Base-by-base conservation (phyloP, 2,888 invertebrate species). In the Pimpla rufipes region DNA sequence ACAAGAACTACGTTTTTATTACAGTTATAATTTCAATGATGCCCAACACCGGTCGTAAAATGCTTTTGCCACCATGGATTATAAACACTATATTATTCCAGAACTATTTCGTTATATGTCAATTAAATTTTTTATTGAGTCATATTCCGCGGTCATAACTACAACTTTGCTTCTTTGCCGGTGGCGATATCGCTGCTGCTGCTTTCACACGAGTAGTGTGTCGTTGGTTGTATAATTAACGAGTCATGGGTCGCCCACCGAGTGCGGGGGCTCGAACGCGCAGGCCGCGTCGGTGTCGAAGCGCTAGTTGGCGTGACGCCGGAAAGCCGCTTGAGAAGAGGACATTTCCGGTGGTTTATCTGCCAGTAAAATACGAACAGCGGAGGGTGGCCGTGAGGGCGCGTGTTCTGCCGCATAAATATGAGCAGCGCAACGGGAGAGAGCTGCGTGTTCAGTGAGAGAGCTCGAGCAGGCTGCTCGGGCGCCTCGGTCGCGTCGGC, bases 301-400 rank as follows among this genome's bases (percentile, higher is more conserved):
- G 50, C 52, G 50, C 29, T 64, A 35, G 71, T 78, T 78, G 62
- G 64, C 64, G 64, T 64, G 78, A 78, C 71, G 52, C 78, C 78
- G 78, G 78, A 64, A 78, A 78, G 42, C 78, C 29, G 71, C 35
- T 71, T 57, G 70, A 78, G 52, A 29, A 64, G 78, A 64, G 78
- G 18, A 55, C 78, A 64, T 78, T 70, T 78, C 78, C 78, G 70
- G 71, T 71, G 71, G 78, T 78, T 78, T 78, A 78, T 78, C 70
- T 71, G 62, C 62, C 52, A 52, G 70, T 78, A 71, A 62, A 78
- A 62, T 71, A 64, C 64, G 71, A 21, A 64, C 64, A 52, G 42
- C 3, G 40, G 18, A n/a, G 37, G 55, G 35, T 59, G 68, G 59
- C 59, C n/a, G 35, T 23, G 59, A 62, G 78, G 62, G 47, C 35